These are phyloP conservation scores for Lasioglossum calceatum DNA, from an alignment of 2,888 invertebrate species.

Conservation along the genomic window DNA sequence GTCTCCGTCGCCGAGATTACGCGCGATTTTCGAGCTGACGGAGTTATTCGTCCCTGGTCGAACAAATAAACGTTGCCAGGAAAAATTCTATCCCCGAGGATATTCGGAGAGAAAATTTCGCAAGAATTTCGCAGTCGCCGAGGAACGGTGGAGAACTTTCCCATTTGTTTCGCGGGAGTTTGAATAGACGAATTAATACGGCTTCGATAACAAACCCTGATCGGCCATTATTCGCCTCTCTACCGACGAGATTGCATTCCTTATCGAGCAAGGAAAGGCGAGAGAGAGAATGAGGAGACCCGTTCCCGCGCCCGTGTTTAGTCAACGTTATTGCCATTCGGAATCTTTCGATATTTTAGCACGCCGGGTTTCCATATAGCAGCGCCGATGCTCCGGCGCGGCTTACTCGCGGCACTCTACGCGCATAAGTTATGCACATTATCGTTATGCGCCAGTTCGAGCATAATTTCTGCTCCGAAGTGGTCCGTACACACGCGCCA, in stretches of 20 bases:
- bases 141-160: not conserved
- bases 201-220: not conserved
- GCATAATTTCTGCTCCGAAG: slow-evolving; percentile 63
- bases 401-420: slow-evolving; percentile 42
- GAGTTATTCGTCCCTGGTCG: not conserved
- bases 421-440: slow-evolving; percentile 66
- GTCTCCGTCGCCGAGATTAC: not conserved
- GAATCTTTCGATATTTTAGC: slow-evolving; percentile 57
- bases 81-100: not conserved
- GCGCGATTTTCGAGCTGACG: not conserved
- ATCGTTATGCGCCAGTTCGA: slow-evolving; percentile 61
- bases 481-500: slow-evolving; percentile 49
- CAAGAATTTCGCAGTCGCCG: not conserved
- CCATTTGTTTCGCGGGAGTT: not conserved
- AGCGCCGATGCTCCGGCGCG: slow-evolving; percentile 49
- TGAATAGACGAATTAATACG: not conserved
- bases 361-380: slow-evolving; percentile 48
- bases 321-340: slow-evolving; percentile 61
- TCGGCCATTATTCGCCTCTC: not conserved
- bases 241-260: slow-evolving; percentile 20
- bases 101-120: not conserved
- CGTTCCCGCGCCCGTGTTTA: slow-evolving; percentile 56
- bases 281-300: slow-evolving; percentile 32
- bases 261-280: slow-evolving; percentile 49
- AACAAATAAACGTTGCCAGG: not conserved